Percentiles rank a stretch among this genome's conserved stretches.
Conservation (phyloP, 2,888 invertebrate species). For the Drosophila sordidula region DNA sequence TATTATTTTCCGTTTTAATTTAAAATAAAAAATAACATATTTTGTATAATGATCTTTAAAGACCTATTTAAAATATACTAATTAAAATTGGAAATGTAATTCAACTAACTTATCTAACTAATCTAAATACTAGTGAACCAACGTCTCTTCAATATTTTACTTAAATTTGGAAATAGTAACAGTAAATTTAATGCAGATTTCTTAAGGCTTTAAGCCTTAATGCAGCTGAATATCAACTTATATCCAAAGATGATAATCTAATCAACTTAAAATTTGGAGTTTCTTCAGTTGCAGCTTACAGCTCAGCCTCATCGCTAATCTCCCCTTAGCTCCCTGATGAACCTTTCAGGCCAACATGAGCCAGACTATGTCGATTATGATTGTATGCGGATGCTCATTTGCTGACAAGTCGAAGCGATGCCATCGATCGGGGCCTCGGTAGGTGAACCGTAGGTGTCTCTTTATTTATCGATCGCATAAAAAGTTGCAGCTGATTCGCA, state of each 20-base stretch:
- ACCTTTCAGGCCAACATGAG: background rate
- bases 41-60: no score
- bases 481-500: constrained; percentile 56
- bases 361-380: background rate
- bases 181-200: no score
- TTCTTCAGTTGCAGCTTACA: background rate
- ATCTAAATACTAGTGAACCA: no score
- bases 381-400: constrained; percentile 42
- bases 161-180: no score
- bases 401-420: constrained; percentile 29
- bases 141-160: no score
- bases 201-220: no score
- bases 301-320: background rate
- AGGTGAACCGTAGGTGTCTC: constrained; percentile 54
- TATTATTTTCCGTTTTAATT: no score
- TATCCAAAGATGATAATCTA: background rate
- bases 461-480: constrained; percentile 47
- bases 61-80: no score
- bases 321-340: background rate
- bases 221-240: no score
- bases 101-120: no score
- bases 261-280: background rate
- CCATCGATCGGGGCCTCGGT: constrained; percentile 19
- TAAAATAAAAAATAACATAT: no score
- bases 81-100: no score